A percentile compares a stretch with the other conserved stretches of the same genome.
phyloP scores from a whole-genome alignment of 2,113 vertebrate genomes.

The Paedocypris sp. region DNA sequence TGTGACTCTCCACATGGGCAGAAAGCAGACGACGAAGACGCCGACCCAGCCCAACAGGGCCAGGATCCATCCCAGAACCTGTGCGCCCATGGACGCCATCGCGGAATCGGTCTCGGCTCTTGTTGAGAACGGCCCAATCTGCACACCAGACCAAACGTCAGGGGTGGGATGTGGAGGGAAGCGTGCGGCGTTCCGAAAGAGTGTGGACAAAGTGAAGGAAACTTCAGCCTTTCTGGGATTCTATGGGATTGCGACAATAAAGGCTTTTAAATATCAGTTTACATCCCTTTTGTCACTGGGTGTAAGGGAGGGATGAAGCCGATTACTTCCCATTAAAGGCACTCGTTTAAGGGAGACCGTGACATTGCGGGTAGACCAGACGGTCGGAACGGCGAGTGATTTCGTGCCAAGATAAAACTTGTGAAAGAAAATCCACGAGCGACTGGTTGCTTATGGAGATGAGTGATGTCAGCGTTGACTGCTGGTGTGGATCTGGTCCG shows the following conservation, averaged over 20 bases:
- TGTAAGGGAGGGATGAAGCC: background rate
- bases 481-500: background rate
- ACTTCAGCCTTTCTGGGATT: constrained; percentile 44
- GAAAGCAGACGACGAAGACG: constrained; percentile 27
- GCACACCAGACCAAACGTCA: background rate
- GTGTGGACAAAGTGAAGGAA: constrained; percentile 16
- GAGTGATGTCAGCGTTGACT: background rate
- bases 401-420: too few species aligned
- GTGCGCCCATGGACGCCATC: constrained; percentile 35
- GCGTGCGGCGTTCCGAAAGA: background rate
- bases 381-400: too few species aligned
- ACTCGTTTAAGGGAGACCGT: too few species aligned
- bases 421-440: too few species aligned
- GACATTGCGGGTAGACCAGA: too few species aligned
- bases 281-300: constrained; percentile 19
- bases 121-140: too few species aligned
- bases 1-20: constrained; percentile 43
- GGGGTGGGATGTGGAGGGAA: background rate
- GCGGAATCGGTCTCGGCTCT: background rate
- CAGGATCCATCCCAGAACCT: constrained; percentile 35
- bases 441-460: too few species aligned
- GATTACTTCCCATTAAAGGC: background rate
- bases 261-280: constrained; percentile 15
- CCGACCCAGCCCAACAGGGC: constrained; percentile 38
- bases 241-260: constrained; percentile 35